A percentile compares a stretch with the other conserved stretches of the same genome.
These are phyloP conservation scores for Nycteola revayana DNA, from an alignment of 2,888 invertebrate genomes.

Conservation along the genomic window DNA sequence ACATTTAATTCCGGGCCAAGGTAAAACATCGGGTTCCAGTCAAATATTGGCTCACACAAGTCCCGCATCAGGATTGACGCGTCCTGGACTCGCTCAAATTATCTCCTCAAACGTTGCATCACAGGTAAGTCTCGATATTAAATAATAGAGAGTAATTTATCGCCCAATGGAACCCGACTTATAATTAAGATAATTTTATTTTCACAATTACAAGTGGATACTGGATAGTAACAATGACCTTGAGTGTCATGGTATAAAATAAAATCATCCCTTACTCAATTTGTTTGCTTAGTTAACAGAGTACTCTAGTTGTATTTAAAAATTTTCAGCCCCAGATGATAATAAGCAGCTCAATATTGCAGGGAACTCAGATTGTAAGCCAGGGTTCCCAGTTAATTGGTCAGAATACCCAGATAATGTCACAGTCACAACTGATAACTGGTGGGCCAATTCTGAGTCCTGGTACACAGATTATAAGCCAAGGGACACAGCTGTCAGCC, in stretches of 20 bases:
- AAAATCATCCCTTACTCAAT: no score
- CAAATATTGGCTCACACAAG: conserved; percentile 68
- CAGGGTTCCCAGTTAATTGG: conserved; percentile 67
- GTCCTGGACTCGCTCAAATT: conserved; percentile 69
- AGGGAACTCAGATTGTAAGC: conserved; percentile 70
- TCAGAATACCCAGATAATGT: conserved; percentile 66
- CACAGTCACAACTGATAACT: conserved; percentile 63
- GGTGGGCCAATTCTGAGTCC: conserved; percentile 64
- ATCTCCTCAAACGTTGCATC: conserved; percentile 69
- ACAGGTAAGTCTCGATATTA: conserved; percentile 50
- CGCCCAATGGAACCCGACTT: no score
- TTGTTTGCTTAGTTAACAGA: background rate
- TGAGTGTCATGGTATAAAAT: no score
- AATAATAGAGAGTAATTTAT: no score
- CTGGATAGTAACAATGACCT: no score
- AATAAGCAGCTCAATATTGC: conserved; percentile 65
- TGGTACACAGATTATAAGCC: conserved; percentile 74
- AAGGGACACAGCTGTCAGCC: conserved; percentile 67
- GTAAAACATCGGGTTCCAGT: conserved; percentile 58
- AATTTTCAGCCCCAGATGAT: conserved; percentile 71
- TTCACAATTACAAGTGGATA: no score
- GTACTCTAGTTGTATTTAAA: conserved; percentile 1
- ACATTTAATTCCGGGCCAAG: conserved; percentile 66
- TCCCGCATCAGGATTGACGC: conserved; percentile 63
- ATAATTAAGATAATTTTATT: no score